Percentiles rank a stretch among this genome's conserved stretches.
These are phyloP conservation scores for Turritopsis rubra DNA, from an alignment of 30 jellyfish, hydroid and myxozoan species.

Conservation along the genomic window DNA sequence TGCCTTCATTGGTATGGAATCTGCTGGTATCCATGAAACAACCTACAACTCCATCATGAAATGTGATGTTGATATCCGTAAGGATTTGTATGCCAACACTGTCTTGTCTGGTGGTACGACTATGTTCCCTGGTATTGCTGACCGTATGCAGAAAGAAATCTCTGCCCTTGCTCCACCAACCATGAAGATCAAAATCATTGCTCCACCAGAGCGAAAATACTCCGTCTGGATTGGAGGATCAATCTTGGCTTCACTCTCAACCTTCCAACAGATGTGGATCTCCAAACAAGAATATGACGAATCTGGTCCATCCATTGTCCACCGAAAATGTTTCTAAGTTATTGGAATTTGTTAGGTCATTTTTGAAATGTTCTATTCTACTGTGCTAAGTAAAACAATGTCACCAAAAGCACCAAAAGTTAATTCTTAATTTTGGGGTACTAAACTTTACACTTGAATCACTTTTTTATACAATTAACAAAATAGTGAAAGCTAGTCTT, in stretches of 20 bases:
- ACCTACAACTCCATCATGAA: slow-evolving; percentile 99
- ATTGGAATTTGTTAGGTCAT: not conserved
- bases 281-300: slow-evolving; percentile 99
- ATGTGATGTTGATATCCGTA: slow-evolving; percentile 99
- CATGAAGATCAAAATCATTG: slow-evolving; percentile 98
- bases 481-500: not conserved
- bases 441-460: not conserved
- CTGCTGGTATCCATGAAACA: slow-evolving; percentile 99
- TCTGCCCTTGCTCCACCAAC: slow-evolving; percentile 99
- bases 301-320: slow-evolving; percentile 99
- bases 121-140: slow-evolving; percentile 99
- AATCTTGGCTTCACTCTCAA: slow-evolving; percentile 99
- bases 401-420: not conserved
- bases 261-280: slow-evolving; percentile 99
- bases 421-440: not conserved
- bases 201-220: slow-evolving; percentile 99
- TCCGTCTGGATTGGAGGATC: slow-evolving; percentile 99
- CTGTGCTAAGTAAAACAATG: not conserved
- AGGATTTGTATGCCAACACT: slow-evolving; percentile 99
- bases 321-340: slow-evolving; percentile 98
- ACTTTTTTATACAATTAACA: not conserved
- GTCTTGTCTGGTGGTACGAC: slow-evolving; percentile 99
- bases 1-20: slow-evolving; percentile 99
- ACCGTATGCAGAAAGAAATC: slow-evolving; percentile 99
- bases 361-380: not conserved